Evolutionary conservation across 2,113 vertebrate species (phyloP).

Genomic region (Etia nguti): DNA sequence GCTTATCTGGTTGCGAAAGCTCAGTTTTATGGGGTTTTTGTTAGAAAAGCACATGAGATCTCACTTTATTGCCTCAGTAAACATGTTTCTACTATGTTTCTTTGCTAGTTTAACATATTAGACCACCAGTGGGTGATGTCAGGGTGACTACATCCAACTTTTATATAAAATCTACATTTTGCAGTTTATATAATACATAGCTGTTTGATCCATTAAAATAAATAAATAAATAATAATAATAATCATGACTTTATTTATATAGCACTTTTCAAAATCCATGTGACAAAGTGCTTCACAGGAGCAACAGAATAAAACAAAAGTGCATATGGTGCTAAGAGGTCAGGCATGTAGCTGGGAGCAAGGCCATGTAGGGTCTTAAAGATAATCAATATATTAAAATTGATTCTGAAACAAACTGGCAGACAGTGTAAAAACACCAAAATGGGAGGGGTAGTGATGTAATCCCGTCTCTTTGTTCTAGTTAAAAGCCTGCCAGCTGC

Average conservation of each 20-base stretch:
- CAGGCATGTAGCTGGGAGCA: background rate
- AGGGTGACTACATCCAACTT: background rate
- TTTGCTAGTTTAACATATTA: background rate
- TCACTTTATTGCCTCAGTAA: background rate
- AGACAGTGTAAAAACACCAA: background rate
- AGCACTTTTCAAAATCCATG: background rate
- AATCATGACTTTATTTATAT: background rate
- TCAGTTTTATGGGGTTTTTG: background rate
- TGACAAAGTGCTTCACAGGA: background rate
- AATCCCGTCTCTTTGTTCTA: background rate
- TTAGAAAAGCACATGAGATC: background rate
- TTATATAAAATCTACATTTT: background rate
- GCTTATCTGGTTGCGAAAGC: background rate
- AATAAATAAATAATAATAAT: background rate
- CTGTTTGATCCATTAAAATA: background rate
- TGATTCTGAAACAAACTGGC: background rate
- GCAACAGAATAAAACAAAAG: background rate
- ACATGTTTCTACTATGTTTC: background rate
- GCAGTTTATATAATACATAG: background rate
- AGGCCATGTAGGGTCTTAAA: background rate
- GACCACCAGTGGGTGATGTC: background rate
- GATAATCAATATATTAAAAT: background rate
- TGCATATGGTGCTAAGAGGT: background rate
- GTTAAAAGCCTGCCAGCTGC: background rate
- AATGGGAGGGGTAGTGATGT: background rate